Evolutionary conservation across 1,140 invertebrate genomes (phyloP), one percentile per base, ranked within the genome.

Genomic region (Drosophila lini): DNA sequence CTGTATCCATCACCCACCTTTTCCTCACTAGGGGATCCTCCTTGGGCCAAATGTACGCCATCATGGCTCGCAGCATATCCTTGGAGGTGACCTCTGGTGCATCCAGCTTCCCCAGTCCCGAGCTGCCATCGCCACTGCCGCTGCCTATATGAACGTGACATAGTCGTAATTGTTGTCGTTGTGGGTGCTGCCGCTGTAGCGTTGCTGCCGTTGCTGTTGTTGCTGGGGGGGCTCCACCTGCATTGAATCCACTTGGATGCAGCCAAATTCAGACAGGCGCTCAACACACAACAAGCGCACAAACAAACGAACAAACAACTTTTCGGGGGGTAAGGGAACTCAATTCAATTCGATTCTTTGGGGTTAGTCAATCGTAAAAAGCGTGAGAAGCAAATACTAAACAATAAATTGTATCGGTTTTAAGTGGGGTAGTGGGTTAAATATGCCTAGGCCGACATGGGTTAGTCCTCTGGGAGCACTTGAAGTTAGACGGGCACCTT

Each of bases 31-130:
- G 58, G 5, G 81, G 71, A 90, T 92, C 91, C 58, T 93, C 96
- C 94, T 96, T 96, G 32, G 99, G 99, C 99, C 99, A 99, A 64
- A 99, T 97, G 93, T 99, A 98, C 44, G 94, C 93, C 78, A 98
- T 91, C 97, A 99, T 98, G 48, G 96, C 95, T 75, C 94, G 94
- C 3, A 99, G 89, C 95, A 99, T 98, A 79, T 98, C 95, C 74
- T 93, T 92, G 19, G 95, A 95, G 3, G 95, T 95, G 19, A 98
- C 95, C 44, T 94, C 90, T 64, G 94, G 94, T 38, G 93, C 93
- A 85, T 94, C 93, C 58, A 97, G 92, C 92, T 94, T 93, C 1
- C 91, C 92, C 42, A 92, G 48, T 48, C 86, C 50, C 70, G 93
- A 96, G 95, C 92, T 94, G 93, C 67, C 95, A 48, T 90, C 94